A percentile compares a stretch with the other conserved stretches of the same genome.
These are phyloP conservation scores for Sebastiscus albofasciatus DNA, from an alignment of 2,797 vertebrate species.

Conservation along the genomic window DNA sequence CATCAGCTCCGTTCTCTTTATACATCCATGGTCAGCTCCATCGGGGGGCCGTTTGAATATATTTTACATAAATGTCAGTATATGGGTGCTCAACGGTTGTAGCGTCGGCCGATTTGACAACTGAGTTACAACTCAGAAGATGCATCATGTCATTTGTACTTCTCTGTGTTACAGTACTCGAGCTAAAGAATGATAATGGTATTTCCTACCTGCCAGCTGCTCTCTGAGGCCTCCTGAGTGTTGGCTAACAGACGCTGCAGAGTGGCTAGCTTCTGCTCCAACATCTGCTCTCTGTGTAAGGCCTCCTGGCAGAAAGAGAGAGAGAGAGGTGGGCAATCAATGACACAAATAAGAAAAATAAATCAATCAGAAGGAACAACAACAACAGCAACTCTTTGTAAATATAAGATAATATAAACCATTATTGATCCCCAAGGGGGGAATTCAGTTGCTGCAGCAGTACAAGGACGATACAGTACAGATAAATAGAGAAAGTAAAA, in stretches of 20 bases:
- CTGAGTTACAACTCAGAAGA: background rate
- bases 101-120: no score
- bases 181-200: background rate
- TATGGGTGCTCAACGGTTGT: no score
- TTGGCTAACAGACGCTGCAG: constrained; percentile 94
- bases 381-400: background rate
- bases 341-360: background rate
- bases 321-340: background rate
- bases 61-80: no score
- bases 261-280: constrained; percentile 99
- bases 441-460: background rate
- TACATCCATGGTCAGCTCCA: no score
- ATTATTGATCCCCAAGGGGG: background rate
- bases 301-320: constrained; percentile 87
- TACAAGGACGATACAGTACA: background rate
- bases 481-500: background rate
- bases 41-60: no score
- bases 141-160: background rate
- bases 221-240: constrained; percentile 98
- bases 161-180: background rate
- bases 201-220: constrained; percentile 95
- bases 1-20: no score
- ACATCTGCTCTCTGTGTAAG: constrained; percentile 99
- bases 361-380: background rate
- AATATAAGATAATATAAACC: background rate